Evolutionary conservation across 2,113 vertebrate genomes (phyloP).

Genomic region (Siniperca chuatsi): DNA sequence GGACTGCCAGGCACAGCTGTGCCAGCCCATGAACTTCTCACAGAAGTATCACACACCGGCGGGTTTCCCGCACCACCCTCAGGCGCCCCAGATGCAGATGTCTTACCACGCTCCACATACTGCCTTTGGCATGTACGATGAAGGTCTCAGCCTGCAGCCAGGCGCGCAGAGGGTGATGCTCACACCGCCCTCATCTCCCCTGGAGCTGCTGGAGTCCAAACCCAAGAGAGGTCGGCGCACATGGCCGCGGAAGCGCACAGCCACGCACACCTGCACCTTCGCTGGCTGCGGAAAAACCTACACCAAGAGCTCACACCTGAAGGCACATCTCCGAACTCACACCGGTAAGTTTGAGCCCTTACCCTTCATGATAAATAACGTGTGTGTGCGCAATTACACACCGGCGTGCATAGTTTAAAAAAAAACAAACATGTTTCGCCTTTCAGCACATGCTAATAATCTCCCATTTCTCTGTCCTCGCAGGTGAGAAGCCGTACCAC

Average conservation of each 20-base stretch:
- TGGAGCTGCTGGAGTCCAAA: slow-evolving; percentile 93
- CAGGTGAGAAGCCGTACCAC: slow-evolving; percentile 98
- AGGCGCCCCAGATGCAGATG: slow-evolving; percentile 80
- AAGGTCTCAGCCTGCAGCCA: slow-evolving; percentile 85
- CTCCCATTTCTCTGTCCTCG: not conserved
- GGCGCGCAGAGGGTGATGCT: slow-evolving; percentile 88
- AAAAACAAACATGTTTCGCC: not conserved
- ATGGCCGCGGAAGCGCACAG: slow-evolving; percentile 95
- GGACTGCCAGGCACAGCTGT: slow-evolving; percentile 85
- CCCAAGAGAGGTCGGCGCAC: slow-evolving; percentile 94
- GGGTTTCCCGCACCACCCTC: slow-evolving; percentile 81
- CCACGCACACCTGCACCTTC: slow-evolving; percentile 95
- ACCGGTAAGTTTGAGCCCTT: slow-evolving; percentile 87
- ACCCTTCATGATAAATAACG: not conserved
- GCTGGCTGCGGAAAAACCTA: slow-evolving; percentile 96
- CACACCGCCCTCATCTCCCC: slow-evolving; percentile 95
- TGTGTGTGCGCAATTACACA: slow-evolving; percentile 35
- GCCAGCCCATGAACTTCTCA: slow-evolving; percentile 83
- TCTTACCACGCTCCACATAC: slow-evolving; percentile 84
- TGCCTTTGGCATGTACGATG: slow-evolving; percentile 89
- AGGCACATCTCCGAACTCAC: slow-evolving; percentile 97
- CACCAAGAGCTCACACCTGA: slow-evolving; percentile 98
- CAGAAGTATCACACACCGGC: slow-evolving; percentile 84
- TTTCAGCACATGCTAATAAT: slow-evolving; percentile 2
- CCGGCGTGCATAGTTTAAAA: accelerated